A percentile compares a stretch with the other conserved stretches of the same genome.
phyloP scores from a whole-genome alignment of 2,797 vertebrate species.

The Psittacula echo region DNA sequence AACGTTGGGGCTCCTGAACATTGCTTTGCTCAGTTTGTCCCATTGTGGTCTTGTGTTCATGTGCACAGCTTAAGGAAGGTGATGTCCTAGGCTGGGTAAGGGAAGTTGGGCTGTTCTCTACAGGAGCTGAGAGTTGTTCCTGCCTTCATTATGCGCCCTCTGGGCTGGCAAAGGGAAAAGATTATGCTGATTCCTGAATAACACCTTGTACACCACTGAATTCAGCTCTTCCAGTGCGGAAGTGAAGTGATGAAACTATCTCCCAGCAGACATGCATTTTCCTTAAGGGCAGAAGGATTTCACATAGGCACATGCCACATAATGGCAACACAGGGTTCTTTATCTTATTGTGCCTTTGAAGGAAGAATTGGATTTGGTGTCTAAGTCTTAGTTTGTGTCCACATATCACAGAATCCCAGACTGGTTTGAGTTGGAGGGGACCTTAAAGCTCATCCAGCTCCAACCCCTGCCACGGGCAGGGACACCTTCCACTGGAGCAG shows the following conservation, averaged over 20 bases:
- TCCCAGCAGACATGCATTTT: background rate
- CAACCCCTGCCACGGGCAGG: background rate
- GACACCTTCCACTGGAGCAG: background rate
- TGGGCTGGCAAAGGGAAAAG: background rate
- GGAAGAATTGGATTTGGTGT: background rate
- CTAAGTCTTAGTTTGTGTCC: background rate
- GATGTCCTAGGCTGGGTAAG: background rate
- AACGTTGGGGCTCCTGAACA: background rate
- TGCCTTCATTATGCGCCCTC: background rate
- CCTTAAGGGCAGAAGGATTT: background rate
- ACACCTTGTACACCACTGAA: background rate
- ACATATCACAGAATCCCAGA: background rate
- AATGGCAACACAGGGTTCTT: background rate
- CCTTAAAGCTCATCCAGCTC: background rate
- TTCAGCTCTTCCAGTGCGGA: background rate
- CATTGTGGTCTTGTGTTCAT: background rate
- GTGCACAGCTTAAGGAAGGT: background rate
- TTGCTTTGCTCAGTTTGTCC: background rate
- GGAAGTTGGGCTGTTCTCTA: background rate
- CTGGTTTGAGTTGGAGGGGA: background rate
- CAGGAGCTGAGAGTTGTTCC: background rate
- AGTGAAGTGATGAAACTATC: background rate
- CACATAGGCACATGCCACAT: rapidly evolving
- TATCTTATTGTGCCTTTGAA: background rate
- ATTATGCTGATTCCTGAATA: background rate